These are phyloP conservation scores for Myotis brandtii DNA, from an alignment of 2,113 vertebrate genomes.

Conservation along the genomic window DNA sequence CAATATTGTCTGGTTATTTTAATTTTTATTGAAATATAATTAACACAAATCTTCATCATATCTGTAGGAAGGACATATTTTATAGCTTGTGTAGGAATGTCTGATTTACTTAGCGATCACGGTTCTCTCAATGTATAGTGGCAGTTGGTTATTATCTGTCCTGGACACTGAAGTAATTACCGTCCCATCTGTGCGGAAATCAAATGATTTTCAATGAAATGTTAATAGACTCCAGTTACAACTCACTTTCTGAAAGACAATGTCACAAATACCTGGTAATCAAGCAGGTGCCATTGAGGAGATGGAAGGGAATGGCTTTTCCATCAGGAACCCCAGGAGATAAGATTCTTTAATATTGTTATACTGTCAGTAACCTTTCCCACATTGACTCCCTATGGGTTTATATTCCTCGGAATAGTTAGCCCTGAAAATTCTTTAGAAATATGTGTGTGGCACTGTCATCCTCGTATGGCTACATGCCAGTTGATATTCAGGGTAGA, in stretches of 20 bases:
- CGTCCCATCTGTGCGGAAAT: background rate
- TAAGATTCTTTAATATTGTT: conserved; percentile 9
- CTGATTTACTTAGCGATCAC: background rate
- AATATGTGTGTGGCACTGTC: background rate
- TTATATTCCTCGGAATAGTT: background rate
- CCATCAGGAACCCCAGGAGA: background rate
- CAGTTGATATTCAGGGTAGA: background rate
- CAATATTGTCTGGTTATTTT: conserved; percentile 16
- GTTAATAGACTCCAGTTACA: conserved; percentile 1
- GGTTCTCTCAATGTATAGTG: background rate
- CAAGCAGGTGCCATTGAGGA: background rate
- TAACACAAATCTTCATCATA: background rate
- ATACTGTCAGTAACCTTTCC: background rate
- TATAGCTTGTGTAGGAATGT: conserved; percentile 1
- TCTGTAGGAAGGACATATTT: background rate
- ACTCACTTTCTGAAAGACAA: conserved; percentile 48
- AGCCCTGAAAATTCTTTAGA: background rate
- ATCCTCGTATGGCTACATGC: background rate
- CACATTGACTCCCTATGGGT: background rate
- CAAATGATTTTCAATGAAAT: background rate
- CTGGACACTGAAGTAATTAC: background rate
- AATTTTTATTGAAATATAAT: conserved; percentile 18
- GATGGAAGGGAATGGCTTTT: conserved; percentile 16
- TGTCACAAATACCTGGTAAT: background rate
- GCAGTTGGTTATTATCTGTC: background rate